These are phyloP conservation scores for Ciconia stormi DNA, from an alignment of 2,113 vertebrate species.

Conservation along the genomic window DNA sequence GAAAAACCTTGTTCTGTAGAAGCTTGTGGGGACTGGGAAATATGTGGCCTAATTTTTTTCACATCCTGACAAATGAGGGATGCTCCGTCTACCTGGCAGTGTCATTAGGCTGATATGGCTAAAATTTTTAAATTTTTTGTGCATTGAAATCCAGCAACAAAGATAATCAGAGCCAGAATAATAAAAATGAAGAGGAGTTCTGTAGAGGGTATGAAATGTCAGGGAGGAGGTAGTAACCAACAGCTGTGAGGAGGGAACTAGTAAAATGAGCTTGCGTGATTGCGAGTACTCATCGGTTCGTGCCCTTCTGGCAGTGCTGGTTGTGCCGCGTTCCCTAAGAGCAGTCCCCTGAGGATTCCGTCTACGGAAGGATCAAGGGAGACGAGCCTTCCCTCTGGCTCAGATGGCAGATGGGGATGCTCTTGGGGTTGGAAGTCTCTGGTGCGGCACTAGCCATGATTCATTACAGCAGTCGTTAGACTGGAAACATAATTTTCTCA, in stretches of 20 bases:
- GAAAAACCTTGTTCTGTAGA: background rate
- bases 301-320: background rate
- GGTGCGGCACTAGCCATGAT: background rate
- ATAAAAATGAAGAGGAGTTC: background rate
- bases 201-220: background rate
- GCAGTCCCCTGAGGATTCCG: background rate
- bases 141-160: background rate
- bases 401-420: background rate
- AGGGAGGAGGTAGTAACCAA: background rate
- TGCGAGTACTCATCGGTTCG: accelerated
- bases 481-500: background rate
- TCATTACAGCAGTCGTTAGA: background rate
- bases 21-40: background rate
- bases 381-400: background rate
- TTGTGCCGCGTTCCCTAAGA: background rate
- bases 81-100: background rate
- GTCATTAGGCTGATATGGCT: background rate
- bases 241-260: background rate
- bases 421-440: background rate
- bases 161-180: background rate
- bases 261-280: background rate
- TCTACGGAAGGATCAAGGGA: background rate
- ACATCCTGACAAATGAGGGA: background rate
- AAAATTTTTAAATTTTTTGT: background rate
- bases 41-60: background rate